Evolutionary conservation across 2,797 vertebrate genomes (phyloP), one percentile per base, ranked within the genome.

Genomic region (Decapterus maruadsi): DNA sequence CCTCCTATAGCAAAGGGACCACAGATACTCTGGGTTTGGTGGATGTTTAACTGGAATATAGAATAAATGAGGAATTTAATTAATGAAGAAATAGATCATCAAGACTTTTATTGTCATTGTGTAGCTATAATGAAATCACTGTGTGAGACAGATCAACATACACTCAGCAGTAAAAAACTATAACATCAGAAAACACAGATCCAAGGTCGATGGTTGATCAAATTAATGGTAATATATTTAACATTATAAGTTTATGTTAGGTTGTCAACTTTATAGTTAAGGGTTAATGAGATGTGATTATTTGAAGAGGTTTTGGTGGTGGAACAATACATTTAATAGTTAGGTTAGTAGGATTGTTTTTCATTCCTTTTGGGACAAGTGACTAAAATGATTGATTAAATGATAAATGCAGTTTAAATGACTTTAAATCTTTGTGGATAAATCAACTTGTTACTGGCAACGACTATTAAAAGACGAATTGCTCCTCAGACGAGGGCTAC

Each of bases 1-100:
- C 63, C 69, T 74, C 17, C 42, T 38, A 40, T 4, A 77, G 38
- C 16, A 50, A 87, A 87, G 75, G 78, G 86, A 86, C 78, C 81
- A 77, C 2, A 11, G 26, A 48, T 51, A 50, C 14, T 59, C 0
- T 1, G 40, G 40, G 43, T 3, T 20, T 58, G 0, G 7, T 45
- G 7, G 62, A 19, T 22, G 46, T 75, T 76, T 58, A 45, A 55
- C 48, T 75, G 46, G 48, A 72, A 78, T 43, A 40, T 46, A 48
- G 3, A 66, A 17, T 62, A 26, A 51, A 26, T 56, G 22, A n/a
- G 9, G 9, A 26, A 55, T 31, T n/a, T 5, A 77, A 76, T 68
- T 4, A 20, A 6, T 46, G 19, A 75, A 61, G 38, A 34, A 36
- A 14, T 64, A 19, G 22, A 16, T 53, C 14, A 34, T 17, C 6